Evolutionary conservation across 2,888 invertebrate species (phyloP), one percentile per base, ranked within the genome.

Genomic region (Tridacna gigas): DNA sequence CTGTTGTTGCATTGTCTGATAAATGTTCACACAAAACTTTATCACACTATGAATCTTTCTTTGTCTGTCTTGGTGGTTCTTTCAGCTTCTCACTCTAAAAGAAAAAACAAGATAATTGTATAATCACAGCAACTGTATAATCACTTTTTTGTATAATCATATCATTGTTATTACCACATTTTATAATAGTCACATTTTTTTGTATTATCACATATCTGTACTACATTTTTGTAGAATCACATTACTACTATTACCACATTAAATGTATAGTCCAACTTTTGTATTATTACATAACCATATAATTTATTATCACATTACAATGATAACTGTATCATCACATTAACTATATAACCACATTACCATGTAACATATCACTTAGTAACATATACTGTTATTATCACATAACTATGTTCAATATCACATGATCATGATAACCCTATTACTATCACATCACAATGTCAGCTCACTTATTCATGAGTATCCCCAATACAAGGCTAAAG

Each of bases 31-130:
- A 37, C 7, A 37, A 37, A 37, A 37, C 2, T 37, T 37, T 37
- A 37, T 37, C 37, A 37, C 2, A 4, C 37, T 37, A 37, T 37
- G 37, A 37, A 37, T 37, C 37, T 37, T 37, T 67, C 45, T 45
- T 45, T 37, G 37, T 71, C n/a, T 71, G 48, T 51, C 51, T 71
- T 13, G 71, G 71, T 25, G 71, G 71, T 47, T 71, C 71, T 15
- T 26, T 12, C 15, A 71, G 26, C 25, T 25, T 48, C 5, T 71
- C 71, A 71, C 71, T 71, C 71, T 71, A 15, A 51, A 71, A 71
- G n/a, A n/a, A 51, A 51, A 13, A 51, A 51, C 20, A 48, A 5
- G 0, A 67, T 37, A 37, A 4, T 1, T 67, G 12, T 37, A 26
- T 28, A 67, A 28, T 26, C 12, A 47, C 48, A 45, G 47, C 3